Evolutionary conservation across 2,888 invertebrate species (phyloP), one percentile per base, ranked within the genome.

Genomic region (Drosophila engyochracea): DNA sequence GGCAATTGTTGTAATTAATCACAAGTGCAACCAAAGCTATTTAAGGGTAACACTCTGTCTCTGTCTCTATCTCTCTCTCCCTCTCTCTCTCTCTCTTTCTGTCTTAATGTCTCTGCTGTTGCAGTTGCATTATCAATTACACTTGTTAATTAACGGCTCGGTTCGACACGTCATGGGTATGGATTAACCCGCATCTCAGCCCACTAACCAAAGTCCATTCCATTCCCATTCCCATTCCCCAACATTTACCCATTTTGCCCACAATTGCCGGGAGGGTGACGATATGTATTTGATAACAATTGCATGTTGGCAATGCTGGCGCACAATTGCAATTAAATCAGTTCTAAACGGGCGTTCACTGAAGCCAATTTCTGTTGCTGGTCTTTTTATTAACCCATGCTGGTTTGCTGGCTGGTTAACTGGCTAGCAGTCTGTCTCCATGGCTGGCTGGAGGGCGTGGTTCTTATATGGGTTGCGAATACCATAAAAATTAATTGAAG

Each of bases 281-380:
- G 72, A 76, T 83, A 67, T 79, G 44, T 62, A 47, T 71, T 78
- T 67, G 80, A 85, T 86, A 85, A 86, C 87, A 89, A 84, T 85
- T 85, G 85, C 85, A 86, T 84, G 84, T 78, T 64, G 41, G 69
- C 70, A 44, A 68, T 76, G 79, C 79, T 35, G 76, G 72, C 58
- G 31, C 75, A 85, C 89, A 84, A 83, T 83, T 84, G 84, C 85
- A 85, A 85, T 85, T 85, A 85, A 85, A 85, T 85, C 85, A 82
- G 87, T 89, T 89, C 87, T 81, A 86, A 85, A 81, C 79, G 82
- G 74, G 87, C 81, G 69, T 76, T 68, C 74, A 74, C 59, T 72
- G 69, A 47, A 71, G 69, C 76, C 83, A 78, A 83, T 76, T 85
- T 70, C 71, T 66, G 57, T 52, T 22, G 49, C 54, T 74, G 53